Base-by-base conservation (phyloP, 2,797 vertebrate species). In the Scleropages formosus region DNA sequence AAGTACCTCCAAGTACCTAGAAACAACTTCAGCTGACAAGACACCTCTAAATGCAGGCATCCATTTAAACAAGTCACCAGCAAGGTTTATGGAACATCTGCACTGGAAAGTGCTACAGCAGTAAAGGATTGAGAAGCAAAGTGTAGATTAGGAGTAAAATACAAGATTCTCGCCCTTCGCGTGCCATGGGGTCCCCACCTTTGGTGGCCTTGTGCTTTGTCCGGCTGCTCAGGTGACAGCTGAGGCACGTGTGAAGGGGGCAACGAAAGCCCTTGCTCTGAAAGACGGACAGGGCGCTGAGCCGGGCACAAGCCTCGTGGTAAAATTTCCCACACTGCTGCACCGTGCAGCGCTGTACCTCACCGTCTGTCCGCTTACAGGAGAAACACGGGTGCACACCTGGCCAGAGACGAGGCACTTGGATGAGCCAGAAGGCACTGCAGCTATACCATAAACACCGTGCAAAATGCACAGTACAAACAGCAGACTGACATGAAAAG, bases 251-350 rank as follows among this genome's bases (percentile, higher is more conserved):
- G 88, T 99, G 97, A 7, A 98, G 93, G 0, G 98, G 96, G 83
- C 98, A 99, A 77, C 98, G 96, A 78, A 99, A 95, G 58, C 96
- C 96, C 68, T 95, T 94, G 88, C 93, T 96, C 82, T 98, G 95
- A 31, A 98, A 96, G 62, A 96, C 91, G 0, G 95, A 92, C 72
- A 97, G 92, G 0, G 94, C 90, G 64, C 87, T 95, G 80, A 93
- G 93, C 69, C 92, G 91, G 73, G 94, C 92, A 47, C 98, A 99
- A 0, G 91, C 90, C 74, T 98, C 96, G 0, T 99, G 98, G 90
- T 99, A 99, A 82, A 96, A 98, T 76, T 94, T 96, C 6, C 97
- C 97, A 0, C 98, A 99, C 83, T 97, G 93, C 0, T 91, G 90
- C 4, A 96, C 95, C 0, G 93, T 91, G 63, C 98, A 99, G 80